Evolutionary conservation across 2,113 vertebrate species (phyloP), one percentile per base, ranked within the genome.

Genomic region (Irena cyanogastra): DNA sequence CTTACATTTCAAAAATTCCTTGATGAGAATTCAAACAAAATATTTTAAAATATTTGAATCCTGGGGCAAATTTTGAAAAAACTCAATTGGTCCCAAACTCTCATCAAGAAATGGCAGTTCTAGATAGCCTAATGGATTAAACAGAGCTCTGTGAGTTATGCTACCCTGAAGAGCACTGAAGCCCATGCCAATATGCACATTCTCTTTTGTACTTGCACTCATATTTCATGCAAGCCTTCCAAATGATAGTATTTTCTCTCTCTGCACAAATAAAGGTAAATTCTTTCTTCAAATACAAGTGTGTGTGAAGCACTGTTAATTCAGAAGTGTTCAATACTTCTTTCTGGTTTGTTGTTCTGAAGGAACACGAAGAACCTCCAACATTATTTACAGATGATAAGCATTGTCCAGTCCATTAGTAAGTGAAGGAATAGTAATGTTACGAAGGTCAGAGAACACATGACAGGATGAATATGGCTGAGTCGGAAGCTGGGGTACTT

Each of bases 1-100:
- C 47, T 37, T 60, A 63, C 14, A 63, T 81, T 95, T 82, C 72
- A 83, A 94, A 94, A 92, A 89, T 60, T 82, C 20, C 52, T 71
- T 75, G 24, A 91, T 30, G 22, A 92, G 69, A 94, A 94, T 44
- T 94, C 52, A 93, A 94, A 56, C 39, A 78, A 96, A 94, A 82
- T 50, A 93, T 65, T 91, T 93, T 66, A 0, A 70, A 90, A 56
- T 76, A 91, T 60, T 82, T 90, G 49, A 71, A 76, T 76, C 56
- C 44, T 33, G 35, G 16, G 14, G 23, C 23, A 85, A 84, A 76
- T 72, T 76, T 69, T 65, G 41, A 72, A 85, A 60, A 45, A 49
- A 35, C 17, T 83, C 31, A n/a, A 14, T 52, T 80, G 83, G 31
- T 88, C 78, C 52, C 88, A 94, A 91, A 74, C 84, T 86, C 27